phyloP scores from a whole-genome alignment of 2,888 invertebrate species.

The Ophion slaviceki region DNA sequence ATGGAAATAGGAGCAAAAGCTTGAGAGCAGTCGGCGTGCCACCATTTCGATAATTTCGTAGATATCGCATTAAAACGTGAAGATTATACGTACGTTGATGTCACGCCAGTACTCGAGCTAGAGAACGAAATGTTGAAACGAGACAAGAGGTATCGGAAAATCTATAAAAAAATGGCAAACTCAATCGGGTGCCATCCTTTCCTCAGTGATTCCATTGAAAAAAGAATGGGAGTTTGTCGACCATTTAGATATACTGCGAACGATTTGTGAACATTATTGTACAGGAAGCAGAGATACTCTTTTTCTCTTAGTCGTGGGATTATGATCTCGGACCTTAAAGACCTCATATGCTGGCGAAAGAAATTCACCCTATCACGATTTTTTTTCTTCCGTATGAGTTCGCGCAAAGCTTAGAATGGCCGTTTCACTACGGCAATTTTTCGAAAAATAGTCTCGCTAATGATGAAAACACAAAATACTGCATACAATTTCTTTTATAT shows the following conservation, averaged over 20 bases:
- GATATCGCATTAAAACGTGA: constrained; percentile 74
- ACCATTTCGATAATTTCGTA: constrained; percentile 73
- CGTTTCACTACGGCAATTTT: neutral
- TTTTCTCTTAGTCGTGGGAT: constrained; percentile 7
- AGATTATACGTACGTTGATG: constrained; percentile 65
- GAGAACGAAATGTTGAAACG: constrained; percentile 35
- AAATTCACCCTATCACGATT: neutral
- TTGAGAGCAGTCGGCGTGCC: constrained; percentile 67
- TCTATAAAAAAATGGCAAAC: constrained; percentile 26
- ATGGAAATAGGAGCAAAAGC: constrained; percentile 5
- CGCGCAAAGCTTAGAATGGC: neutral
- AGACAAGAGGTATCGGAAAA: constrained; percentile 4
- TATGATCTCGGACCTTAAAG: constrained; percentile 12
- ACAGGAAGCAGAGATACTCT: constrained; percentile 24
- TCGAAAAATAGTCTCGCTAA: neutral
- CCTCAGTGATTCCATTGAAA: constrained; percentile 70
- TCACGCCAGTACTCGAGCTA: constrained; percentile 50
- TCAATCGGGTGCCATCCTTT: constrained; percentile 5
- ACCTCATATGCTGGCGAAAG: constrained; percentile 20
- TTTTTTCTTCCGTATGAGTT: neutral
- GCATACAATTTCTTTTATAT: neutral
- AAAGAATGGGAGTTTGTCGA: constrained; percentile 74
- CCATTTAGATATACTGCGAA: constrained; percentile 44
- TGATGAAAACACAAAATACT: neutral
- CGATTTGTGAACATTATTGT: constrained; percentile 38